Evolutionary conservation across 30 jellyfish, hydroid and myxozoan genomes (phyloP), one percentile per base, ranked within the genome.

Genomic region (Aurelia sp.): DNA sequence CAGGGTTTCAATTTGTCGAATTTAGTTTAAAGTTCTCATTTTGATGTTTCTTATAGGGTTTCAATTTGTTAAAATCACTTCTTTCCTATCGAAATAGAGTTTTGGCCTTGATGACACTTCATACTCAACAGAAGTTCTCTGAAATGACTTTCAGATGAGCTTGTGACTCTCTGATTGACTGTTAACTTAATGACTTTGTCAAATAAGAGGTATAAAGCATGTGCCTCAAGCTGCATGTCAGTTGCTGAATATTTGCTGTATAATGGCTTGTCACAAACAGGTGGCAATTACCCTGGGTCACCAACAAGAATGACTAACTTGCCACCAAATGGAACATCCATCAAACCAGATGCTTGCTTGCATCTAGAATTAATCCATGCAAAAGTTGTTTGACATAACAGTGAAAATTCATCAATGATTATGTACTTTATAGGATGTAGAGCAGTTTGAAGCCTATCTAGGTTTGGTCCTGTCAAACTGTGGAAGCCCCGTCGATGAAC

Each of bases 351-450:
- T 19, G 79, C 87, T 60, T 75, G 58, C 53, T 61, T 75, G 30
- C 87, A 75, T 20, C 76, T 13, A 17, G 76, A 48, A 61, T 75
- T 61, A 75, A 75, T 55, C 87, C 87, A 75, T 5, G 62, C 87
- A 75, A 53, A 24, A 8, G 55, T 60, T 16, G 18, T 19, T 75
- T 75, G 76, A 22, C 87, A 58, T 7, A 48, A 4, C 74, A 51
- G 30, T 16, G 87, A 75, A 53, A 6, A 75, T 33, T 75, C 87
- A 51, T 48, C 76, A 30, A 55, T 75, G 5, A 55, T 55, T 9
- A 77, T 75, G 75, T 53, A 75, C 4, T 19, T 30, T 5, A 75
- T 75, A 19, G 19, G 12, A n/a, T 30, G 10, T 8, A 75, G 30
- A 4, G 13, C 13, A 4, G 20, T 9, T 30, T 75, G 76, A 5